Percentiles rank a stretch among this genome's conserved stretches.
phyloP scores from a whole-genome alignment of 2,113 vertebrate species.

The Pygoscelis antarcticus region DNA sequence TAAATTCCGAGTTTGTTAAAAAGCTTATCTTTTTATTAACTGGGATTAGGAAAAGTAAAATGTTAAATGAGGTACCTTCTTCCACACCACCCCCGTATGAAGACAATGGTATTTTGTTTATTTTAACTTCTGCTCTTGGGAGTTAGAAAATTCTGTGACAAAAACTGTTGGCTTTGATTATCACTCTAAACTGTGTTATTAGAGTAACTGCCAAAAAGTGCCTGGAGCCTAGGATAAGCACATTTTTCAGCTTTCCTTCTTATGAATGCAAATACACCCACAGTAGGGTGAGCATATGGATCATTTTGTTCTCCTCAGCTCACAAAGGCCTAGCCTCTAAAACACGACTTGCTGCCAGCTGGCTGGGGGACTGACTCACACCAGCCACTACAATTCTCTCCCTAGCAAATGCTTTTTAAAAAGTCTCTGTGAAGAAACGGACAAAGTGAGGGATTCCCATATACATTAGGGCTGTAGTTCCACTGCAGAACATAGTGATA shows the following conservation, averaged over 20 bases:
- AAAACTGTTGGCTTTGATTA: slow-evolving; percentile 34
- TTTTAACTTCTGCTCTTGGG: not conserved
- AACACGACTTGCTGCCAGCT: not conserved
- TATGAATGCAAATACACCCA: slow-evolving; percentile 39
- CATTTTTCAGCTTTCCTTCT: slow-evolving; percentile 37
- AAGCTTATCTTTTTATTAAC: not conserved
- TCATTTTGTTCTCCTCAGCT: slow-evolving; percentile 35
- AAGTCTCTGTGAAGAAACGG: not conserved
- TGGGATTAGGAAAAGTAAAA: not conserved
- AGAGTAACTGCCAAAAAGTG: slow-evolving; percentile 42
- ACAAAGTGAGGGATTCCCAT: not conserved
- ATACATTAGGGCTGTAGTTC: not conserved
- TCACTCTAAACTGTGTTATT: slow-evolving; percentile 11
- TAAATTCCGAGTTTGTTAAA: not conserved
- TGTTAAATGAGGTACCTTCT: not conserved
- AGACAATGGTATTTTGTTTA: not conserved
- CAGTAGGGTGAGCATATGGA: slow-evolving; percentile 42
- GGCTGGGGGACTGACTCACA: slow-evolving; percentile 12
- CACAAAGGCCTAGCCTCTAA: not conserved
- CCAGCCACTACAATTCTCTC: not conserved
- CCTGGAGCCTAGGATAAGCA: slow-evolving; percentile 4
- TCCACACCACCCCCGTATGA: not conserved
- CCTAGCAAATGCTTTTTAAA: not conserved
- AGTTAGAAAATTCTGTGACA: not conserved
- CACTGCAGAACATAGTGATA: not conserved